These are phyloP conservation scores for Rhabdomys dilectus DNA, from an alignment of 2,113 vertebrate genomes.

Conservation along the genomic window DNA sequence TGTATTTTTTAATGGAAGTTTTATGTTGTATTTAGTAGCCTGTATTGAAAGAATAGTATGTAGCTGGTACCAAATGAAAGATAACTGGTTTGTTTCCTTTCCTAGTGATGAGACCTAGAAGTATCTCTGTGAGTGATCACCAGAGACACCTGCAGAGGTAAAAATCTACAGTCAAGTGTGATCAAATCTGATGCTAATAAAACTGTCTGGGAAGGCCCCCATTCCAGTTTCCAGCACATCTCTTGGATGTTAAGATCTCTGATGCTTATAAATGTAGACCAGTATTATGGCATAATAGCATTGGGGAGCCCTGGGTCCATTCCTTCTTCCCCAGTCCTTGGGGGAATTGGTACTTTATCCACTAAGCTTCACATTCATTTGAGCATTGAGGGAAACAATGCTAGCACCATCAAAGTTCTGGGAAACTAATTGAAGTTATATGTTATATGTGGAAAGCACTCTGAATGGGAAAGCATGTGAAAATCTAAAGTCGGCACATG, in stretches of 20 bases:
- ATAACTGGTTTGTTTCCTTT: background rate
- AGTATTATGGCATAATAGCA: background rate
- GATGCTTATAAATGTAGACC: background rate
- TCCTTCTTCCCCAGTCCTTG: background rate
- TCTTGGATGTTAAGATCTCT: background rate
- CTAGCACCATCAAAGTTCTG: background rate
- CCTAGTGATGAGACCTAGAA: background rate
- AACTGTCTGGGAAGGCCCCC: background rate
- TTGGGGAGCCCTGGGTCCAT: background rate
- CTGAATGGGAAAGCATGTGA: slow-evolving; percentile 64
- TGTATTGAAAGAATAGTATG: background rate
- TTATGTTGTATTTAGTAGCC: background rate
- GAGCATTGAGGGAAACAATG: slow-evolving; percentile 18
- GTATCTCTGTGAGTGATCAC: background rate
- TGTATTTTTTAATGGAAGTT: background rate
- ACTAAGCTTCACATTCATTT: slow-evolving; percentile 2
- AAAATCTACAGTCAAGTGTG: background rate
- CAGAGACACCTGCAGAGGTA: background rate
- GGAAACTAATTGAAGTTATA: slow-evolving; percentile 71
- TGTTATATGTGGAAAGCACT: slow-evolving; percentile 63
- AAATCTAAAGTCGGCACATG: slow-evolving; percentile 68
- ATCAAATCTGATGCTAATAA: background rate
- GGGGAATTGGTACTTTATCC: background rate
- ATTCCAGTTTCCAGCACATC: background rate
- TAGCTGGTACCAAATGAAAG: background rate